Percentiles rank a stretch among this genome's conserved stretches.
phyloP scores from a whole-genome alignment of 37 sponge, comb jelly and placozoan species.

The Bolinopsis microptera region DNA sequence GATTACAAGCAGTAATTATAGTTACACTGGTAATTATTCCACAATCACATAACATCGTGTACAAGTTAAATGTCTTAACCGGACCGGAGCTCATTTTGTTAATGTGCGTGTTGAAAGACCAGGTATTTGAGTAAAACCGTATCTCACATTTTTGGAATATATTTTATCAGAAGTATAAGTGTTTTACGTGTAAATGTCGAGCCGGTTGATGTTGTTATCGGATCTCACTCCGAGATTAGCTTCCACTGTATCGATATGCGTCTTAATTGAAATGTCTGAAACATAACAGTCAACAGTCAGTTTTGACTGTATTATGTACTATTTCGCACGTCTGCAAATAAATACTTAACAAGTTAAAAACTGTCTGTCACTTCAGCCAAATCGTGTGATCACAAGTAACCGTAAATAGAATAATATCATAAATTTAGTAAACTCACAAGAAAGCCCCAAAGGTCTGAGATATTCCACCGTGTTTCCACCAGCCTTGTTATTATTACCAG shows the following conservation, averaged over 20 bases:
- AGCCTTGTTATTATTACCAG: background rate
- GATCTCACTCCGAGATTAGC: constrained; percentile 8
- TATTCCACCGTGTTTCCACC: background rate
- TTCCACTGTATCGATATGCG: constrained; percentile 26
- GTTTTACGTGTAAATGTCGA: constrained; percentile 41
- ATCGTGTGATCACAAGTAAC: too few species aligned
- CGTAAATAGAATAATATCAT: too few species aligned
- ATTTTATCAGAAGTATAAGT: background rate
- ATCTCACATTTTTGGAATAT: background rate
- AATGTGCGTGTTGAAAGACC: background rate
- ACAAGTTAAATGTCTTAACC: background rate
- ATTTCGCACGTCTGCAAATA: background rate
- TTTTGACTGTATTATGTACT: too few species aligned
- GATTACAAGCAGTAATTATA: background rate
- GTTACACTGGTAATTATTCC: background rate
- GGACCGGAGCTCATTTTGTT: too few species aligned
- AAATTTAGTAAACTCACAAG: too few species aligned
- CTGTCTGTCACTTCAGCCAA: too few species aligned
- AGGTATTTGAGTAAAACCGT: background rate
- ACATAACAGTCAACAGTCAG: too few species aligned
- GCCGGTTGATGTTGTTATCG: background rate
- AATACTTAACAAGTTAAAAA: too few species aligned
- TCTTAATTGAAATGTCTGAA: constrained; percentile 22
- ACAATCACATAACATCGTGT: background rate
- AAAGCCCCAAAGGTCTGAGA: constrained; percentile 5